Percentiles rank a stretch among this genome's conserved stretches.
phyloP scores from a whole-genome alignment of 2,888 invertebrate genomes.

The Hipparchia sbordonii region DNA sequence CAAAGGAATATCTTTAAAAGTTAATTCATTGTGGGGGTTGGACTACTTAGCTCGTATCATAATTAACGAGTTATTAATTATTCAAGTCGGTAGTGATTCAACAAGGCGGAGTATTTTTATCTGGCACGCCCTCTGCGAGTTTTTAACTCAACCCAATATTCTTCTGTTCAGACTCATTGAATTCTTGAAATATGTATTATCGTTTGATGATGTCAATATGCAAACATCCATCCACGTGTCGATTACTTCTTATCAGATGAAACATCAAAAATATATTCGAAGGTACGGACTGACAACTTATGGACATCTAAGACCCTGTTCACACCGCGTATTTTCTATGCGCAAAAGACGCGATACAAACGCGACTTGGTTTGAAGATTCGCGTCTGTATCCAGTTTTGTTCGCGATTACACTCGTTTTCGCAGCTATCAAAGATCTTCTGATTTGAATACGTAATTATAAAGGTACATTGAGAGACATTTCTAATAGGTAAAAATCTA shows the following conservation, averaged over 20 bases:
- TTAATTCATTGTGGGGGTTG: slow-evolving; percentile 63
- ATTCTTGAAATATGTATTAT: slow-evolving; percentile 50
- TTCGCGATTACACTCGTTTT: too few relatives aligned
- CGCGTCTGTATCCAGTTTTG: too few relatives aligned
- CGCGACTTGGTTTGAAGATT: too few relatives aligned
- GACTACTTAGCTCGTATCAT: slow-evolving; percentile 74
- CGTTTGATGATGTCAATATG: slow-evolving; percentile 50
- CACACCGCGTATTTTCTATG: too few relatives aligned
- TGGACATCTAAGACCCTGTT: neutral
- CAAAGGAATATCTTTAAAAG: neutral
- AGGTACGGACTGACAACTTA: slow-evolving; percentile 3
- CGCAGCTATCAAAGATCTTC: too few relatives aligned
- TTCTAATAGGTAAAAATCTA: too few relatives aligned
- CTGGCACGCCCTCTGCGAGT: slow-evolving; percentile 65
- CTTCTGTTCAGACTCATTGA: slow-evolving; percentile 37
- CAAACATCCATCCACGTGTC: slow-evolving; percentile 30
- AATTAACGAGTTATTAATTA: slow-evolving; percentile 79
- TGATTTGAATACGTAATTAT: too few relatives aligned
- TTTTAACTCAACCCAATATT: slow-evolving; percentile 35
- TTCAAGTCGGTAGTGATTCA: slow-evolving; percentile 69
- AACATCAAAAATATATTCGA: neutral
- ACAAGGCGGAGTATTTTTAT: slow-evolving; percentile 72
- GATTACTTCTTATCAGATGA: slow-evolving; percentile 12
- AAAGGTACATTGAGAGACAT: too few relatives aligned
- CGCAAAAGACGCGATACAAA: too few relatives aligned